Evolutionary conservation across 2,888 invertebrate species (phyloP), one percentile per base, ranked within the genome.

Genomic region (Dione juno): DNA sequence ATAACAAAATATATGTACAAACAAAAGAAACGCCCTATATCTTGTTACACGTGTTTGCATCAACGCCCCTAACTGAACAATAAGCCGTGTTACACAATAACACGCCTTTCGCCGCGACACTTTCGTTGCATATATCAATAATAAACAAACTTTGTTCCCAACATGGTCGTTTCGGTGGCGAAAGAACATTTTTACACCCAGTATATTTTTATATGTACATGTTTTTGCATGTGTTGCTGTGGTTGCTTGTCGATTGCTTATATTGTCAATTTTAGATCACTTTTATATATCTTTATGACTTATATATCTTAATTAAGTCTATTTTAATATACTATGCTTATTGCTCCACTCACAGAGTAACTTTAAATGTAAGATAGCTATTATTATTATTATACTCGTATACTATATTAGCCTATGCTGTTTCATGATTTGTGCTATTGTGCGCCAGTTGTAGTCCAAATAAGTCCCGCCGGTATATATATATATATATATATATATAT

Each of bases 71-170:
- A 45, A 16, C 37, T 65, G 54, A 3, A 41, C 10, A 35, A 48
- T 64, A 70, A 73, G 61, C 59, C 50, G 13, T 19, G 13, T 48
- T 73, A 48, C 70, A 73, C 65, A 73, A 67, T 54, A 48, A 45
- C 13, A 53, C 58, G 41, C 48, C 52, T 50, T 41, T 53, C 37
- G 50, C 70, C 45, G 64, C 72, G 72, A 72, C 58, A 67, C 61
- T 63, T 58, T 45, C 57, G 43, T 41, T 63, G 64, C 57, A 64
- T 69, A 63, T n/a, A 66, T 66, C 43, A 63, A 54, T 63, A 69
- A 71, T 66, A 58, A 54, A 54, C 45, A 61, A 61, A 45, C 10
- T 28, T 28, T 43, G 10, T 7, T 54, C 54, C 16, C 37, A 28
- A 54, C 10, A 43, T 21, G 59, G 21, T 14, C 40, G 43, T 59